Percentiles rank a stretch among this genome's conserved stretches.
These are phyloP conservation scores for Crypturellus tataupa DNA, from an alignment of 2,797 vertebrate genomes.

Conservation along the genomic window DNA sequence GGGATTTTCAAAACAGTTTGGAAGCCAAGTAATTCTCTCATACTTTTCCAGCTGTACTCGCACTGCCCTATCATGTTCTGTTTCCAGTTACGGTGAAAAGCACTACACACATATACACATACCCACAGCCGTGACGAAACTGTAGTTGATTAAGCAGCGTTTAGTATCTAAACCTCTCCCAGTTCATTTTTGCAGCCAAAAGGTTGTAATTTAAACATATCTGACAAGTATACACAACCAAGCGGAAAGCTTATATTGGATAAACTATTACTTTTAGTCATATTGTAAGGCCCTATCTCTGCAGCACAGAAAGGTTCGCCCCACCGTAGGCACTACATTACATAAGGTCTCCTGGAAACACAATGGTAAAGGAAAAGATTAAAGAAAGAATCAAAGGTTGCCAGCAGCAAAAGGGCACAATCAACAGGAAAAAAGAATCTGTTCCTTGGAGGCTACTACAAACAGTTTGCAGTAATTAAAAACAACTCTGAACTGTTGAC, in stretches of 20 bases:
- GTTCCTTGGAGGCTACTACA: neutral
- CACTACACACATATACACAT: neutral
- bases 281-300: neutral
- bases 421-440: no score
- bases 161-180: neutral
- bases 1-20: neutral
- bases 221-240: neutral
- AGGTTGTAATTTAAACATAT: neutral
- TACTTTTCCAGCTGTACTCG: neutral
- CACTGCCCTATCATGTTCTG: neutral
- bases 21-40: neutral
- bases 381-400: neutral
- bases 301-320: neutral
- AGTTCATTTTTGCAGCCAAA: neutral
- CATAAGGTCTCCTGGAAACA: neutral
- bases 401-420: neutral
- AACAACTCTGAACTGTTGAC: neutral
- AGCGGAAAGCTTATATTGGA: neutral
- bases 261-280: neutral
- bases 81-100: neutral
- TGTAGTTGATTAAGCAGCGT: neutral
- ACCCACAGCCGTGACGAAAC: neutral
- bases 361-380: neutral
- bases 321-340: neutral
- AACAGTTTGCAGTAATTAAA: slow-evolving; percentile 6